These are phyloP conservation scores for Mya arenaria DNA, from an alignment of 1,140 invertebrate species.

Conservation along the genomic window DNA sequence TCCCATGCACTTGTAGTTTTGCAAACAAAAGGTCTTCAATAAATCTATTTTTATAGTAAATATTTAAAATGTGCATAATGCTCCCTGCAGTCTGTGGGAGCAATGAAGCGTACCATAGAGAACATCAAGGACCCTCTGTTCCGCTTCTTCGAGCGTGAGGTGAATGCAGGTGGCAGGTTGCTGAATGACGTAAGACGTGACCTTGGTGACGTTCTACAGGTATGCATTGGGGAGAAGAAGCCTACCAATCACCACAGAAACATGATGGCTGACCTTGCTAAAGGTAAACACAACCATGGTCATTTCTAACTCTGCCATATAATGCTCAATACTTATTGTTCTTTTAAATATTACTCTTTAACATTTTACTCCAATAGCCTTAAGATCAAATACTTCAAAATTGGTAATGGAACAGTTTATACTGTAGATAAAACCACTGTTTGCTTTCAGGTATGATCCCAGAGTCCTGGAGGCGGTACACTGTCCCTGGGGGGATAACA, in stretches of 20 bases:
- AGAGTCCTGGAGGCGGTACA: slow-evolving; percentile 93
- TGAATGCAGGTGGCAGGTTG: slow-evolving; percentile 94
- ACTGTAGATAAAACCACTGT: no score
- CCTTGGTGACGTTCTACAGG: slow-evolving; percentile 93
- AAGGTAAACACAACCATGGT: no score
- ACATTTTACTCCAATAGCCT: no score
- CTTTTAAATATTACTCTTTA: no score
- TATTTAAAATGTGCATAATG: no score
- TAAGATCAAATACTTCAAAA: no score
- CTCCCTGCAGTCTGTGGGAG: slow-evolving; percentile 88
- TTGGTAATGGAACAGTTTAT: no score
- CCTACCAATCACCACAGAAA: slow-evolving; percentile 98
- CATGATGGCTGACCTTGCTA: slow-evolving; percentile 96
- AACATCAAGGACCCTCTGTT: slow-evolving; percentile 94
- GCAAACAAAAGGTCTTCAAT: no score
- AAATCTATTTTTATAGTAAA: no score
- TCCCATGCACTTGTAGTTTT: no score
- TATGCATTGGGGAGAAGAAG: slow-evolving; percentile 99
- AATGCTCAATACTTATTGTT: no score
- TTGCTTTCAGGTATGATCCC: slow-evolving; percentile 94
- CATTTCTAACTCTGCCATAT: no score
- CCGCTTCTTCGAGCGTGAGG: slow-evolving; percentile 98
- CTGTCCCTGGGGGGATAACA: slow-evolving; percentile 95
- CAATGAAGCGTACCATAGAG: slow-evolving; percentile 80
- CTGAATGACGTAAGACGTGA: slow-evolving; percentile 95